Evolutionary conservation across 2,888 invertebrate genomes (phyloP), one percentile per base, ranked within the genome.

Genomic region (Microctonus hyperodae): DNA sequence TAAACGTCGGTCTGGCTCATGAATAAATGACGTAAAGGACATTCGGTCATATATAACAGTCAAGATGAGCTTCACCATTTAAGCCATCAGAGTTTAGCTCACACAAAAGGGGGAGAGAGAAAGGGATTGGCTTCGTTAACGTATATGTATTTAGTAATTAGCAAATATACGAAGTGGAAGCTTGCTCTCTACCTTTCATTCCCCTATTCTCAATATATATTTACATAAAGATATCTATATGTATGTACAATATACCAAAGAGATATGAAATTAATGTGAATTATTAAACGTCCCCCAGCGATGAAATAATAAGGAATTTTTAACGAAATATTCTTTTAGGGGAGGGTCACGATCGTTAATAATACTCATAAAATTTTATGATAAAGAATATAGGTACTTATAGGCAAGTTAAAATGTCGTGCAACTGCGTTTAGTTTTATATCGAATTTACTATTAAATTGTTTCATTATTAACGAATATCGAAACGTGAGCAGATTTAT

Each of bases 391-490:
- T n/a, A n/a, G n/a, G 7, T 16, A 20, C 16, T 44, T 7, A 7
- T 7, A 20, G 7, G 44, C 16, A 3, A 20, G 7, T 1, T 20
- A 44, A 7, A 16, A 44, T 2, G 16, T 20, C 20, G 20, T 1
- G 6, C 7, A 44, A 16, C n/a, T 44, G 4, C 6, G 6, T 2
- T 16, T 44, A 20, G 7, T 7, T 20, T 80, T 82, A 79, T 77
- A 76, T 76, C 75, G 75, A 78, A 79, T 79, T 80, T 78, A 78
- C 78, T 76, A 78, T 78, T 81, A 76, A 79, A 81, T 81, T 78
- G 78, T 80, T 80, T 81, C 77, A 79, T 79, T 77, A 79, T 79
- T 80, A 81, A 79, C 78, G 70, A 74, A 74, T 73, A 70, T 70
- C 70, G 74, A 70, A 75, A 69, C 68, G 67, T 67, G 61, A 70